These are phyloP conservation scores for Enteromius radiatus DNA, from an alignment of 2,797 vertebrate species.

Conservation along the genomic window DNA sequence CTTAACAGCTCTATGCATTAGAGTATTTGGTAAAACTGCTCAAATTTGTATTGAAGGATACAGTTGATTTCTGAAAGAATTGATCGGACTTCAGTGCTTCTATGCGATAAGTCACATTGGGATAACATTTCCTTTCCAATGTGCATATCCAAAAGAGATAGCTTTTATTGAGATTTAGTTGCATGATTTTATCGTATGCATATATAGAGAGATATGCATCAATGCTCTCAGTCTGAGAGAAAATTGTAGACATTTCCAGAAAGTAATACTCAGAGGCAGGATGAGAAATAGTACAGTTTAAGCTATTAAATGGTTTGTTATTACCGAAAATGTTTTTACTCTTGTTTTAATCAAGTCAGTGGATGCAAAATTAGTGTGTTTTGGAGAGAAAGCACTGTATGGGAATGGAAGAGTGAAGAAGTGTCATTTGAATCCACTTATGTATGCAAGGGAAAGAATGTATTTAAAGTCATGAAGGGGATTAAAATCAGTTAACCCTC, in stretches of 20 bases:
- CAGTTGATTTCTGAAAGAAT: conserved; percentile 10
- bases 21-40: background rate
- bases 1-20: background rate
- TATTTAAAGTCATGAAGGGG: conserved; percentile 72
- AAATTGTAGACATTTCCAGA: conserved; percentile 5
- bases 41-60: background rate
- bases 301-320: conserved; percentile 36
- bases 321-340: conserved; percentile 10
- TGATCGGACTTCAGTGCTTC: conserved; percentile 8
- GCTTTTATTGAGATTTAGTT: conserved; percentile 32
- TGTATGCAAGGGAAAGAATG: conserved; percentile 68
- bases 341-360: conserved; percentile 35
- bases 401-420: conserved; percentile 58
- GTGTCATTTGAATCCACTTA: conserved; percentile 65
- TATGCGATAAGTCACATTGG: background rate
- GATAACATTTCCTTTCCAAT: background rate
- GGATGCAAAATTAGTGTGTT: conserved; percentile 44
- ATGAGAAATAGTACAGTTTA: background rate
- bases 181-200: conserved; percentile 17
- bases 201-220: conserved; percentile 20
- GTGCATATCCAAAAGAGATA: conserved; percentile 2
- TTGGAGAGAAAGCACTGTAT: conserved; percentile 63
- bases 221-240: conserved; percentile 5
- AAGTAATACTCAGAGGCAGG: conserved; percentile 13
- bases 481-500: conserved; percentile 68